Evolutionary conservation across 2,113 vertebrate genomes (phyloP), one percentile per base, ranked within the genome.

Genomic region (Nicator chloris): DNA sequence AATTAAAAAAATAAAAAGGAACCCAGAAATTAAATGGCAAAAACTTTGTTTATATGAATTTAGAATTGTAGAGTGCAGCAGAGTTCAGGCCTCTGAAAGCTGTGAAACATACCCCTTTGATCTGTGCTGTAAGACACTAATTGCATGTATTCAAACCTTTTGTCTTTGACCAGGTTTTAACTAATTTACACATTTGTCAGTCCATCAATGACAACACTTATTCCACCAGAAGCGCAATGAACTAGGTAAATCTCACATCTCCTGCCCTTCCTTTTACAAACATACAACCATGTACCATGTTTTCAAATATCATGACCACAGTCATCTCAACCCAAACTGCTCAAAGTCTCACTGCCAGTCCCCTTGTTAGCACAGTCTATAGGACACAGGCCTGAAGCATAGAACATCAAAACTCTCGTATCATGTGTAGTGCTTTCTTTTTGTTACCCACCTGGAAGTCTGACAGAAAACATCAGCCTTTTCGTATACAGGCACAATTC

Each of bases 281-380:
- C 20, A 63, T 23, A 27, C 3, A 37, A 6, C 22, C 15, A 44
- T 23, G 19, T 11, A 35, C 4, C 0, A 0, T 47, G 12, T 56
- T 79, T 88, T 68, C 40, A 72, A 68, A 44, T 49, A 60, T 39
- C 35, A 23, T 35, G 15, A 19, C 27, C 27, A 64, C 0, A 1
- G 16, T 35, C 15, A 59, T n/a, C 26, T 73, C 61, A 44, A 5
- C 53, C 20, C 44, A 54, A 85, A 37, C 9, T 28, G 18, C 82
- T 79, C 44, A 17, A 27, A 33, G 31, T n/a, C 18, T 69, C 21
- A 44, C 15, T 31, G 35, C 10, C 30, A 57, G 37, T 53, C 31
- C 16, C 7, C 64, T 57, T 61, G 20, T 33, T 26, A 65, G 5
- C 40, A 64, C 16, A 40, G 20, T 26, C 45, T 61, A 3, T 11